These are phyloP conservation scores for Anas flavirostris DNA, from an alignment of 2,797 vertebrate species.

Conservation along the genomic window DNA sequence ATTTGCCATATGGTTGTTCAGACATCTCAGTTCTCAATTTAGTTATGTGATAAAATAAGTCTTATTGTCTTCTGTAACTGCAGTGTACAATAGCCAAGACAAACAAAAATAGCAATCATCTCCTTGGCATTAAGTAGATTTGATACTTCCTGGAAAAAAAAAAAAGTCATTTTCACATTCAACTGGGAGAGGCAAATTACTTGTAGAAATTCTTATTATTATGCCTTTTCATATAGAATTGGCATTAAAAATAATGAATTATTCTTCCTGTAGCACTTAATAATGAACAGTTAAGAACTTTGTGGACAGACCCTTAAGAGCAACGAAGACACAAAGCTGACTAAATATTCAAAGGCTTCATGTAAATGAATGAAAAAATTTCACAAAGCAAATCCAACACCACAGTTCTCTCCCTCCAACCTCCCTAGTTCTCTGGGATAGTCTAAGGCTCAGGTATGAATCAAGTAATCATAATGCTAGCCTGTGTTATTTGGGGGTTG, in stretches of 20 bases:
- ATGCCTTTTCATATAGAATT: background rate
- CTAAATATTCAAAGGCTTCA: background rate
- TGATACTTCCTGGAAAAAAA: background rate
- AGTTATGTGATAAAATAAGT: background rate
- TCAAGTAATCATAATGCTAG: background rate
- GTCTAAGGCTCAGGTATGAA: background rate
- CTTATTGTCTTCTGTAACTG: background rate
- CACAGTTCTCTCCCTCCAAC: background rate
- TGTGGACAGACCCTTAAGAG: background rate
- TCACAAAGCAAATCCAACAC: background rate
- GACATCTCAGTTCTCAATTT: background rate
- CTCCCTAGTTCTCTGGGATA: too few species aligned
- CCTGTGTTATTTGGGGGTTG: background rate
- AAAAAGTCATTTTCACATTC: background rate
- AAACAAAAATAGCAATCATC: background rate
- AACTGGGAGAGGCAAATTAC: background rate
- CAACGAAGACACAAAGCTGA: background rate
- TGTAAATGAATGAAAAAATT: background rate
- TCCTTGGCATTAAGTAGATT: background rate
- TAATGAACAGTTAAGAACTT: background rate
- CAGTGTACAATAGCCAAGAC: background rate
- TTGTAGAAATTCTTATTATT: background rate
- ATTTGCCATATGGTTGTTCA: too few species aligned
- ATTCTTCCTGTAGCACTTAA: background rate
- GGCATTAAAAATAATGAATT: background rate